Conservation (phyloP, 35 echinoderm and acorn worm genomes). For the Lytechinus variegatus region DNA sequence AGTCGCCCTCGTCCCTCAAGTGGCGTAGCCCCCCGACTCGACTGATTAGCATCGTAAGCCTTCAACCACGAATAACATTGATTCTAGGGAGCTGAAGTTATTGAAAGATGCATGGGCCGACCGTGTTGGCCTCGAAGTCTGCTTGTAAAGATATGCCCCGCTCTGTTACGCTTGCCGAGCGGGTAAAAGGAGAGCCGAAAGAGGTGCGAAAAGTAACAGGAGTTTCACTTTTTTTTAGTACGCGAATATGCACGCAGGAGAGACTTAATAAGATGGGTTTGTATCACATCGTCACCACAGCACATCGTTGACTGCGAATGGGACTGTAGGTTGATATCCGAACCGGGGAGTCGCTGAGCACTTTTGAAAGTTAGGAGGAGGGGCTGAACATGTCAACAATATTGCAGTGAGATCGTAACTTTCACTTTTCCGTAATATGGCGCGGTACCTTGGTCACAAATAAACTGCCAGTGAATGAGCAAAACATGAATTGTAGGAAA, state of each 20-base stretch:
- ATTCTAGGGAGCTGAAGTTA: background rate
- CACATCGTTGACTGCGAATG: background rate
- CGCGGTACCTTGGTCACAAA: too few species aligned
- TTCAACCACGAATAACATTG: slow-evolving; percentile 34
- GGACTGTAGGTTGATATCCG: background rate
- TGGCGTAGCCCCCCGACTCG: background rate
- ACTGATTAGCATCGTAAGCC: background rate
- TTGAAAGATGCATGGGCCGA: background rate
- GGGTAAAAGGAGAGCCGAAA: background rate
- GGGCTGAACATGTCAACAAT: too few species aligned
- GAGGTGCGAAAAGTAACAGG: background rate
- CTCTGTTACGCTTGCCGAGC: slow-evolving; percentile 30
- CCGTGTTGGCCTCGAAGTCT: background rate
- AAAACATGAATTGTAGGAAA: too few species aligned
- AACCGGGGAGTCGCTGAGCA: too few species aligned
- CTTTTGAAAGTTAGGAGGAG: too few species aligned
- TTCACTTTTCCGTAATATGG: too few species aligned
- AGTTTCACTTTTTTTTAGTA: background rate
- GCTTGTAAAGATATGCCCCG: slow-evolving; percentile 30
- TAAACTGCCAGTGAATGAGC: too few species aligned
- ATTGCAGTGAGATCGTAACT: too few species aligned
- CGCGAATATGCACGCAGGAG: background rate
- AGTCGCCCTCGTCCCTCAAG: too few species aligned
- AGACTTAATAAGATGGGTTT: background rate
- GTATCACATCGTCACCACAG: background rate